phyloP scores from a whole-genome alignment of 2,797 vertebrate genomes.

The Dermochelys coriacea region DNA sequence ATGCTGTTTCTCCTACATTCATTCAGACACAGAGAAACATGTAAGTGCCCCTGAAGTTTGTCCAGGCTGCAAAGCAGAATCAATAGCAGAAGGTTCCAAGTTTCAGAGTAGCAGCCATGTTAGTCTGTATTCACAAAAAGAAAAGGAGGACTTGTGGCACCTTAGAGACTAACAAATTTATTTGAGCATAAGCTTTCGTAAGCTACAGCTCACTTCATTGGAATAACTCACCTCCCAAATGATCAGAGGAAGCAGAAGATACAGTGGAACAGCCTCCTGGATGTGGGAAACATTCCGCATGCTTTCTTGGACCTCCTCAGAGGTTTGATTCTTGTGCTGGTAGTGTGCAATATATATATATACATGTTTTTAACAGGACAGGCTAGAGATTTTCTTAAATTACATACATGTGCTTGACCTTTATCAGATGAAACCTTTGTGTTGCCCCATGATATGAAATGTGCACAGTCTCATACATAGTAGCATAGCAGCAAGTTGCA shows the following conservation, averaged over 20 bases:
- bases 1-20: not conserved
- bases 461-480: not conserved
- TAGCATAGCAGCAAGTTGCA: accelerated
- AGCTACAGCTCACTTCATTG: no score
- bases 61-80: not conserved
- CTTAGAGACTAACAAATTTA: no score
- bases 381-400: accelerated
- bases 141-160: no score
- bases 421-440: not conserved
- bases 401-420: not conserved
- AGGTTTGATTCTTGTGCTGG: accelerated
- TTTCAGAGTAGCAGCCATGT: no score
- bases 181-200: no score
- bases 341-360: accelerated
- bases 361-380: not conserved
- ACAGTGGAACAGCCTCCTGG: accelerated
- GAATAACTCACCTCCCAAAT: not conserved
- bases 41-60: not conserved
- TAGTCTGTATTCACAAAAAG: no score
- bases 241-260: not conserved
- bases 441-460: not conserved
- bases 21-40: accelerated
- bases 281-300: accelerated
- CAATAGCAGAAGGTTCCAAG: not conserved
- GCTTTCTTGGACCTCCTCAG: not conserved